phyloP scores from a whole-genome alignment of 35 echinoderm and acorn worm genomes.

The Hemicentrotus pulcherrimus region DNA sequence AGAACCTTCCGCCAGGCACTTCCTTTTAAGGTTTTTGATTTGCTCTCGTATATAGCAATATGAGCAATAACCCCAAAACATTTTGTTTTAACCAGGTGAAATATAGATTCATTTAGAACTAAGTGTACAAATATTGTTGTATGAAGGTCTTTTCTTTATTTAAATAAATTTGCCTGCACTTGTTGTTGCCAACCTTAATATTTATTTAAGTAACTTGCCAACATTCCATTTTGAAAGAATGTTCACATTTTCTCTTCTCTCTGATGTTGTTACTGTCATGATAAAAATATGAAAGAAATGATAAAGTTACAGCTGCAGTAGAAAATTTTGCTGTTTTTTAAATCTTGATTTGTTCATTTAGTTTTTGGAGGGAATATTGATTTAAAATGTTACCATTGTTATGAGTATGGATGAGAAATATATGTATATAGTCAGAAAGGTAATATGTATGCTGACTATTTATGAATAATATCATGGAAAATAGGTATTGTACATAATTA shows the following conservation, averaged over 20 bases:
- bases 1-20: too few species aligned
- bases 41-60: too few species aligned
- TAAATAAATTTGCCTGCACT: neutral
- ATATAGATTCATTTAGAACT: too few species aligned
- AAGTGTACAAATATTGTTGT: too few species aligned
- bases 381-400: neutral
- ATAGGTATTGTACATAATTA: neutral
- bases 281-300: neutral
- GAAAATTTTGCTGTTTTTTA: neutral
- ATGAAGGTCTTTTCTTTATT: too few species aligned
- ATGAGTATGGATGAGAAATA: neutral
- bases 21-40: too few species aligned
- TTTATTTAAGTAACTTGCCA: neutral
- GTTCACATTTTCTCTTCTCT: neutral
- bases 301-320: neutral
- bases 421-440: slow-evolving; percentile 19
- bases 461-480: neutral
- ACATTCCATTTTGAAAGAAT: neutral
- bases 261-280: neutral
- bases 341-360: neutral
- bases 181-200: neutral
- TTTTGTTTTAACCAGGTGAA: too few species aligned
- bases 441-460: neutral
- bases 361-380: neutral
- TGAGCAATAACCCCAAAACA: too few species aligned